These are phyloP conservation scores for Cephus pulcher DNA, from an alignment of 2,888 invertebrate species.

Conservation along the genomic window DNA sequence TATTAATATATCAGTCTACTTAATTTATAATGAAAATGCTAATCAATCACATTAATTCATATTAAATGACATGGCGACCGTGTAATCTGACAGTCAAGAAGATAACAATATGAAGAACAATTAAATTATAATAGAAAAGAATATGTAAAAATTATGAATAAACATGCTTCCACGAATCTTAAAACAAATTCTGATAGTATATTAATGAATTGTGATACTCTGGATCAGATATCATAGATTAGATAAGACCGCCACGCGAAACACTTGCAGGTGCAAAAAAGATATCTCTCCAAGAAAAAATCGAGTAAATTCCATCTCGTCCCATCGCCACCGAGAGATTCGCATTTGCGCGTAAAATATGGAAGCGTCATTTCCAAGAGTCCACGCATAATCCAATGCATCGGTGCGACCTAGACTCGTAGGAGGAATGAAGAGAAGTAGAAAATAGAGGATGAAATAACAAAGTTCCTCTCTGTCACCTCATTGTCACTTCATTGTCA, in stretches of 20 bases:
- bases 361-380: not conserved
- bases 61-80: no score
- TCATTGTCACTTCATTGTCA: not conserved
- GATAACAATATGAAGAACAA: not conserved
- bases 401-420: not conserved
- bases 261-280: not conserved
- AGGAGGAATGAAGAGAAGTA: not conserved
- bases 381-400: not conserved
- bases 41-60: no score
- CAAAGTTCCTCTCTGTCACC: not conserved
- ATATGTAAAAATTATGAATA: not conserved
- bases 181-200: not conserved
- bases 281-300: not conserved
- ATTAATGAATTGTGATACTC: not conserved
- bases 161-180: not conserved
- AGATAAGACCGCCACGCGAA: not conserved
- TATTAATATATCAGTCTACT: not conserved
- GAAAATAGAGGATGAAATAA: not conserved
- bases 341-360: not conserved
- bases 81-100: not conserved
- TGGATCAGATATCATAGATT: not conserved
- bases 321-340: not conserved
- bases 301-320: not conserved
- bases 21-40: not conserved
- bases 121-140: not conserved